Evolutionary conservation across 1,140 invertebrate genomes (phyloP).

Genomic region (Pomacea maculata): DNA sequence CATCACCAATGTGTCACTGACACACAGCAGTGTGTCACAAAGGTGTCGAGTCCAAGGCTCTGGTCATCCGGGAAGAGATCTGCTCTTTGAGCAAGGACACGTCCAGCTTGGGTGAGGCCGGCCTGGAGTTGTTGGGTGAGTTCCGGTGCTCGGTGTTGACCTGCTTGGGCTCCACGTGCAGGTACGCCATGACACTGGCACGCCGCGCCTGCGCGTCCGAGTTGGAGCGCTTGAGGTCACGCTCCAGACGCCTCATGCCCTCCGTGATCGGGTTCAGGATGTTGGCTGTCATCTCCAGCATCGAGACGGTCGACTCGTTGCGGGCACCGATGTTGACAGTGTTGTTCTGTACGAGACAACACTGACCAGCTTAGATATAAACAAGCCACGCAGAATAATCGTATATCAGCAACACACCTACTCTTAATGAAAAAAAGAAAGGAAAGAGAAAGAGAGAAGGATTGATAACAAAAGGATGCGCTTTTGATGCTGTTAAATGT

Average conservation of each 20-base stretch:
- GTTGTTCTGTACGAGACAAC: constrained; percentile 8
- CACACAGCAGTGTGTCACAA: constrained; percentile 2
- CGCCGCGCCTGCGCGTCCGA: background rate
- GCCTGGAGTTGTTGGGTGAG: constrained; percentile 24
- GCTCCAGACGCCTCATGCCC: constrained; percentile 3
- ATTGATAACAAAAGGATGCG: background rate
- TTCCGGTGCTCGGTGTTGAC: constrained; percentile 33
- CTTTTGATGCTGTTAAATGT: background rate
- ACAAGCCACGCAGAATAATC: background rate
- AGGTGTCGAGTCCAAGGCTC: constrained; percentile 11
- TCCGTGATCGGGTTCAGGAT: constrained; percentile 19
- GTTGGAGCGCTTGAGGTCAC: background rate
- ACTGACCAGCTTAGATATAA: no score
- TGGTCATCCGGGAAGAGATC: constrained; percentile 9
- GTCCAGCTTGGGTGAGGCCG: constrained; percentile 26
- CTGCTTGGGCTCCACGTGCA: constrained; percentile 25
- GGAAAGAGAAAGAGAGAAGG: background rate
- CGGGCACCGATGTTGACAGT: background rate
- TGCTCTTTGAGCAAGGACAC: constrained; percentile 32
- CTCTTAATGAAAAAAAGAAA: background rate
- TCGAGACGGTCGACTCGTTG: background rate
- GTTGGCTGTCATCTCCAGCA: constrained; percentile 29
- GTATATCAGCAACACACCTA: no score
- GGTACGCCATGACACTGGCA: constrained; percentile 2
- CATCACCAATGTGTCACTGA: no score